Evolutionary conservation across 1,140 invertebrate genomes (phyloP).

Genomic region (Drosophila orosa): DNA sequence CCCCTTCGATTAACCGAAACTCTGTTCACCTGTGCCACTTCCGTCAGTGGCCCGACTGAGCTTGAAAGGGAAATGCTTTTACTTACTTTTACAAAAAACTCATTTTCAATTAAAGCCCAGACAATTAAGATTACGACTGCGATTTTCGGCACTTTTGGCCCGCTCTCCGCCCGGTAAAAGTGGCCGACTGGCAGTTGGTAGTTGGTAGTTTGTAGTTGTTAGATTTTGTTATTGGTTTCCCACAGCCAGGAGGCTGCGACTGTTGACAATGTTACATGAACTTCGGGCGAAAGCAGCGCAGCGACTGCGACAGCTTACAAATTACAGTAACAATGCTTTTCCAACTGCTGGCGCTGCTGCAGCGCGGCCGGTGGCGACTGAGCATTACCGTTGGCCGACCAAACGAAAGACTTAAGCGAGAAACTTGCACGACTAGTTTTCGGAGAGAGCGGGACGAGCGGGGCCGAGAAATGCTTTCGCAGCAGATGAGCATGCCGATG

Average conservation of each 20-base stretch:
- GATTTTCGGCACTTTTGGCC: slow-evolving; percentile 53
- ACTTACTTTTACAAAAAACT: slow-evolving; percentile 63
- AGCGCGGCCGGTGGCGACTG: slow-evolving; percentile 34
- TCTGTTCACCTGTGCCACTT: slow-evolving; percentile 10
- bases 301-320: slow-evolving; percentile 58
- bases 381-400: slow-evolving; percentile 71
- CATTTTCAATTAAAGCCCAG: slow-evolving; percentile 74
- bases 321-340: slow-evolving; percentile 77
- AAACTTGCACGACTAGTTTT: slow-evolving; percentile 82
- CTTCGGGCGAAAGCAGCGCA: slow-evolving; percentile 73
- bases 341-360: slow-evolving; percentile 44
- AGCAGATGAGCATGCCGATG: slow-evolving; percentile 71
- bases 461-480: slow-evolving; percentile 72
- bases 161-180: slow-evolving; percentile 61
- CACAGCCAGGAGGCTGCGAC: slow-evolving; percentile 43
- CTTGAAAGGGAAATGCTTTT: slow-evolving; percentile 78
- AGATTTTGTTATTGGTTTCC: slow-evolving; percentile 31
- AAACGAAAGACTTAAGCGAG: slow-evolving; percentile 84
- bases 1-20: background rate
- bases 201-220: background rate
- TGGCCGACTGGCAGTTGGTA: slow-evolving; percentile 25
- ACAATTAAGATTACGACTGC: slow-evolving; percentile 72
- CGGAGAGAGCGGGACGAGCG: slow-evolving; percentile 23
- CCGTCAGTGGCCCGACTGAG: slow-evolving; percentile 4
- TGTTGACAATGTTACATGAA: slow-evolving; percentile 84